phyloP scores from a whole-genome alignment of 1,140 invertebrate genomes.

The Zaprionus capensis region DNA sequence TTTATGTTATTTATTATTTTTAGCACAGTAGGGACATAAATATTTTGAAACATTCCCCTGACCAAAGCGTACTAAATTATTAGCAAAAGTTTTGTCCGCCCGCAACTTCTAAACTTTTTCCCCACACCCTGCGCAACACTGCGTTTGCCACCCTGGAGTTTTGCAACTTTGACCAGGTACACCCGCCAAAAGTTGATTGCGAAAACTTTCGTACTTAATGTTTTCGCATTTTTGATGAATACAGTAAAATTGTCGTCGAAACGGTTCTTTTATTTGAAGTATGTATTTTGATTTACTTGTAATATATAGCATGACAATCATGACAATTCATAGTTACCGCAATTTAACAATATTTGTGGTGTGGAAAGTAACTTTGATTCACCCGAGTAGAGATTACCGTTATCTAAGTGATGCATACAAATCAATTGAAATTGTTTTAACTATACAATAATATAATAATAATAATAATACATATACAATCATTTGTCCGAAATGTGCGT shows the following conservation, averaged over 20 bases:
- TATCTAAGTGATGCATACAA: conserved; percentile 44
- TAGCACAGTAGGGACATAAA: background rate
- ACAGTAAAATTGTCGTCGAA: background rate
- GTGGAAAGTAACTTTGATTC: conserved; percentile 30
- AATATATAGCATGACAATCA: conserved; percentile 47
- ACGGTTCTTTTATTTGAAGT: conserved; percentile 62
- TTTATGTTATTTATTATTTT: background rate
- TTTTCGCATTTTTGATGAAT: background rate
- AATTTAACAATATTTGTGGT: conserved; percentile 60
- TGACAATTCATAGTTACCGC: conserved; percentile 45
- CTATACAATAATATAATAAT: conserved; percentile 51
- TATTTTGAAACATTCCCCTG: background rate
- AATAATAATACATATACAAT: conserved; percentile 37
- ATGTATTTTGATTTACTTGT: conserved; percentile 62
- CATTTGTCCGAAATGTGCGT: background rate
- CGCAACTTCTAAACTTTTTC: background rate
- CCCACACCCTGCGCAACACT: background rate
- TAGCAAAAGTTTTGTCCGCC: background rate
- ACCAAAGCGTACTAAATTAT: background rate
- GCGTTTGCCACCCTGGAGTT: background rate
- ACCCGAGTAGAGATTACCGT: conserved; percentile 33
- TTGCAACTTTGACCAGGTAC: background rate
- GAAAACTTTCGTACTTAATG: background rate
- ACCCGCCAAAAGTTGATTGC: background rate
- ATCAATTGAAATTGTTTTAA: conserved; percentile 50